Base-by-base conservation (phyloP, 2,113 vertebrate genomes). In the Piaya cayana region DNA sequence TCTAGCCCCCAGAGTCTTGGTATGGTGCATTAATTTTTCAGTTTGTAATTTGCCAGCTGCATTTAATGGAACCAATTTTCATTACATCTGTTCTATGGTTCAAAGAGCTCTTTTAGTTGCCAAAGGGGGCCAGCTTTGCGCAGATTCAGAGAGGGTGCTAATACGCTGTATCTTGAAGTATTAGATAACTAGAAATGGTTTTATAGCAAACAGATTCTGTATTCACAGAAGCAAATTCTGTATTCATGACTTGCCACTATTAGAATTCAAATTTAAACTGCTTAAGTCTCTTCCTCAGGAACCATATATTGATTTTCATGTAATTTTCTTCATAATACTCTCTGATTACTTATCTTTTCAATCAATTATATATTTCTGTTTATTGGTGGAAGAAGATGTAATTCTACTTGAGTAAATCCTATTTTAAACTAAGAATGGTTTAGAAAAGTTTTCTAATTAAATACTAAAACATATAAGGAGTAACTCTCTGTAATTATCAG, bases 11-110 rank as follows among this genome's bases (percentile, higher is more conserved):
- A 92, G 98, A 98, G 98, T 96, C 96, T 58, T 90, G 96, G 96
- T 93, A 97, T 97, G 96, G 96, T 96, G 97, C 97, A 97, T 98
- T 98, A 98, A 98, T 97, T 98, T 98, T 97, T 98, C 96, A 97
- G 97, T 98, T 97, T 98, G 97, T 98, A 97, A 98, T 98, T 98
- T 98, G 89, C 97, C 98, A 98, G 97, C 97, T 98, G 97, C 97
- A 98, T 98, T 98, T 98, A 98, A 98, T 98, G 97, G 98, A 98
- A 98, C 98, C 98, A 98, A 98, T 98, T 98, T 98, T 98, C 98
- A 97, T 98, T 98, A 97, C 97, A 98, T 98, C 97, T 98, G 97
- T 98, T 98, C 96, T 97, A 96, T 97, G 97, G 98, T 98, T 98
- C 98, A 98, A 98, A 98, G 98, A 98, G 92, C 96, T 97, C 95